Evolutionary conservation across 2,113 vertebrate genomes (phyloP).

Genomic region (Sarotherodon lohbergeri): DNA sequence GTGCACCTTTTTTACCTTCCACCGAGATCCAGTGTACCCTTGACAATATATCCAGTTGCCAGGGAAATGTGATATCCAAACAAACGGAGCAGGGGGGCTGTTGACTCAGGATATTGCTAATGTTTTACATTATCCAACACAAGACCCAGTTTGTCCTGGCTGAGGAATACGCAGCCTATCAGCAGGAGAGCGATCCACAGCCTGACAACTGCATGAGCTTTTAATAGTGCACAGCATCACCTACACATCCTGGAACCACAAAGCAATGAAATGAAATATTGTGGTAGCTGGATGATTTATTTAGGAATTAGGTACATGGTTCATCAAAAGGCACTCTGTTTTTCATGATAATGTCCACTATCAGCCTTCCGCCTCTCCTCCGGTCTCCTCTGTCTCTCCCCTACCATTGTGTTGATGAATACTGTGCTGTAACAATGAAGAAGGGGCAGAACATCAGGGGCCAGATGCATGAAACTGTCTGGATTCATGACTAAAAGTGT

Average conservation of each 20-base stretch:
- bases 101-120: slow-evolving; percentile 62
- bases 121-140: slow-evolving; percentile 49
- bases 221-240: slow-evolving; percentile 38
- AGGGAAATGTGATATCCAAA: slow-evolving; percentile 62
- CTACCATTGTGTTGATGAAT: background rate
- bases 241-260: slow-evolving; percentile 16
- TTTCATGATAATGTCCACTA: background rate
- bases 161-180: background rate
- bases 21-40: slow-evolving; percentile 20
- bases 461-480: background rate
- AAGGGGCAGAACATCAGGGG: background rate
- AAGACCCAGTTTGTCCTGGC: slow-evolving; percentile 7
- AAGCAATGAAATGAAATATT: background rate
- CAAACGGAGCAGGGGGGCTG: slow-evolving; percentile 26
- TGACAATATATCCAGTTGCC: slow-evolving; percentile 51
- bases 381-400: background rate
- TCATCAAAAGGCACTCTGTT: slow-evolving; percentile 4
- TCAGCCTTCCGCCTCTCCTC: fast-evolving
- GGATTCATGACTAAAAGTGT: background rate
- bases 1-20: slow-evolving; percentile 24
- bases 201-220: slow-evolving; percentile 35
- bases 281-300: slow-evolving; percentile 4
- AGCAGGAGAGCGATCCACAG: background rate
- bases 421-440: background rate
- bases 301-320: slow-evolving; percentile 2